These are phyloP conservation scores for Zaprionus ornatus DNA, from an alignment of 1,140 invertebrate genomes.

Conservation along the genomic window DNA sequence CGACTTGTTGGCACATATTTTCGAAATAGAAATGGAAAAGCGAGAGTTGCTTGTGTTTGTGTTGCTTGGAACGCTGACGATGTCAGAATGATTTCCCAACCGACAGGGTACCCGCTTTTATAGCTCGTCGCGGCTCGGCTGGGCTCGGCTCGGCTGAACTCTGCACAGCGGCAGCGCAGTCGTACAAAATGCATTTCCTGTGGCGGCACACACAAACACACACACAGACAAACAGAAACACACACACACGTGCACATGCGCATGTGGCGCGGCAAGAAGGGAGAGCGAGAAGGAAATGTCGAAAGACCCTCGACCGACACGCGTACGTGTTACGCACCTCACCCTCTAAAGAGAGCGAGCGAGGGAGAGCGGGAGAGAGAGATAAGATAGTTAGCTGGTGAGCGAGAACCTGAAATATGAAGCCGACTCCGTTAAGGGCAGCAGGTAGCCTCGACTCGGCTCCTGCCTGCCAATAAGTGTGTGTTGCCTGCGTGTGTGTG, in stretches of 20 bases:
- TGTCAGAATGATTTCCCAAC: slow-evolving; percentile 81
- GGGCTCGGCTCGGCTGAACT: not conserved
- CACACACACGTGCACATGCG: slow-evolving; percentile 32
- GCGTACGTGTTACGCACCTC: slow-evolving; percentile 65
- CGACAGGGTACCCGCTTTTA: slow-evolving; percentile 70
- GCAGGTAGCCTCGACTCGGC: slow-evolving; percentile 51
- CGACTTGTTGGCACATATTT: slow-evolving; percentile 83
- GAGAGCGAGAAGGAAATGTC: slow-evolving; percentile 45
- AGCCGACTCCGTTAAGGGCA: slow-evolving; percentile 57
- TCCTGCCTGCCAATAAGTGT: slow-evolving; percentile 19
- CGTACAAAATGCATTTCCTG: slow-evolving; percentile 78
- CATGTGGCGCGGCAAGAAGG: slow-evolving; percentile 19
- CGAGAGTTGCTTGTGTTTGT: slow-evolving; percentile 40
- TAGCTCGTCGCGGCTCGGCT: slow-evolving; percentile 46
- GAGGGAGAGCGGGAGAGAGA: slow-evolving; percentile 10
- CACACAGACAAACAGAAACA: slow-evolving; percentile 38
- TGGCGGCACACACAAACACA: slow-evolving; percentile 38
- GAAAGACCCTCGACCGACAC: slow-evolving; percentile 62
- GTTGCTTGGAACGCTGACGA: slow-evolving; percentile 76
- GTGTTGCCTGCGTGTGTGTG: slow-evolving; percentile 12
- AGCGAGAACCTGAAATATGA: slow-evolving; percentile 75
- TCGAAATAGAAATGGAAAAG: slow-evolving; percentile 43
- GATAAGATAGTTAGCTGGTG: slow-evolving; percentile 36
- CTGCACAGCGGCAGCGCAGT: slow-evolving; percentile 25
- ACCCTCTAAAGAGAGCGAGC: slow-evolving; percentile 54